A percentile compares a stretch with the other conserved stretches of the same genome.
These are phyloP conservation scores for Chloropsis cyanopogon DNA, from an alignment of 2,113 vertebrate species.

Conservation along the genomic window DNA sequence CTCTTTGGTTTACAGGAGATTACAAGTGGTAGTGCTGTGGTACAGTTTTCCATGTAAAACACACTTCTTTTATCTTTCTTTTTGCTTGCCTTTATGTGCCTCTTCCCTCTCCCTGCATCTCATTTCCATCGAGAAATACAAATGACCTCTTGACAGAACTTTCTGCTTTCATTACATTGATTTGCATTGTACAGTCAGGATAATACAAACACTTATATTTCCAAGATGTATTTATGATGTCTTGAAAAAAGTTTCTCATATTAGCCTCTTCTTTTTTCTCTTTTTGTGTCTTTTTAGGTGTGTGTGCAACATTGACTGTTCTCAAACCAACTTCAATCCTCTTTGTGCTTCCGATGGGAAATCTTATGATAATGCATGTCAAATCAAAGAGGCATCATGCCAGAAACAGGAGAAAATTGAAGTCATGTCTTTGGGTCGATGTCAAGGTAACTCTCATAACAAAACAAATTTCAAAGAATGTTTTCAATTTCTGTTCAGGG, in stretches of 20 bases:
- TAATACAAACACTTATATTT: neutral
- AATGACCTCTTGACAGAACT: neutral
- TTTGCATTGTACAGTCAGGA: slow-evolving; percentile 12
- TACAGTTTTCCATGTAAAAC: neutral
- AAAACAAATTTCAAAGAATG: slow-evolving; percentile 72
- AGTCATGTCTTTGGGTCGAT: slow-evolving; percentile 98
- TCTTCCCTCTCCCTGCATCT: neutral
- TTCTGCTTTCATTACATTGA: neutral
- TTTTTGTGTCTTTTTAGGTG: slow-evolving; percentile 80
- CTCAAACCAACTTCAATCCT: slow-evolving; percentile 98
- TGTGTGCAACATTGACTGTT: slow-evolving; percentile 99
- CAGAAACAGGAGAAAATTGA: slow-evolving; percentile 99
- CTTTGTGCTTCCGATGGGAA: slow-evolving; percentile 98
- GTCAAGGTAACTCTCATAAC: slow-evolving; percentile 87
- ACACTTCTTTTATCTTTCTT: neutral
- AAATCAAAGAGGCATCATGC: slow-evolving; percentile 99
- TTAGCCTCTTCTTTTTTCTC: slow-evolving; percentile 20
- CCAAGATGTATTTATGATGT: slow-evolving; percentile 15
- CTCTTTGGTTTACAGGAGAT: neutral
- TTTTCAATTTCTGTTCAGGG: slow-evolving; percentile 54
- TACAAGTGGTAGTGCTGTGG: neutral
- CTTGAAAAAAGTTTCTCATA: neutral
- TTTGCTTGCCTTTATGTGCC: neutral
- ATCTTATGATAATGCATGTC: slow-evolving; percentile 99
- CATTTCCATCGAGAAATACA: neutral